Evolutionary conservation across 2,113 vertebrate species (phyloP).

Genomic region (Vireo altiloquus): DNA sequence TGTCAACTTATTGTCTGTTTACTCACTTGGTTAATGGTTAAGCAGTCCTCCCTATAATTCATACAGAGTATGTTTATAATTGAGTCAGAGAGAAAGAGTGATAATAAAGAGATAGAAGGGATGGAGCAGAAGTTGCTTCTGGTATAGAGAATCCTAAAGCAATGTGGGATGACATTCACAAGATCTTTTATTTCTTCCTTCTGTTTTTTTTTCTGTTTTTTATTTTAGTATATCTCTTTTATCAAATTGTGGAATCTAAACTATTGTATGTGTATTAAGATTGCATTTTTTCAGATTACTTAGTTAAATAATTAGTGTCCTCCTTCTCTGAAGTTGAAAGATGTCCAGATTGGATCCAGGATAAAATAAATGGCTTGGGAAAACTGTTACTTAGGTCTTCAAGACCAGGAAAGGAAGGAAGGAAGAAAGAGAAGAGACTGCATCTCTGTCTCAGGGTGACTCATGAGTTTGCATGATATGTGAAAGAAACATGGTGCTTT

Average conservation of each 20-base stretch:
- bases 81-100: neutral
- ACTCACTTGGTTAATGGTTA: neutral
- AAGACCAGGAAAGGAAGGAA: neutral
- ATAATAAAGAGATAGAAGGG: neutral
- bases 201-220: neutral
- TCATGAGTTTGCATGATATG: neutral
- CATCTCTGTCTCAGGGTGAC: neutral
- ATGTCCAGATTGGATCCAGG: neutral
- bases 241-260: neutral
- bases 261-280: neutral
- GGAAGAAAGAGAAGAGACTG: neutral
- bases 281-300: neutral
- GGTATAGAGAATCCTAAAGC: neutral
- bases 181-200: neutral
- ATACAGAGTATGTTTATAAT: neutral
- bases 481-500: neutral
- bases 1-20: neutral
- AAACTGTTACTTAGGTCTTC: neutral
- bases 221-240: neutral
- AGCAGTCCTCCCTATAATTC: neutral
- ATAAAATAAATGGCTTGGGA: neutral
- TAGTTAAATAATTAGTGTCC: neutral
- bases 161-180: neutral
- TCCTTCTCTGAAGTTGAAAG: neutral
- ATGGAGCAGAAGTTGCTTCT: neutral